Percentiles rank a stretch among this genome's conserved stretches.
Conservation (phyloP, 2,113 vertebrate genomes). For the Circaetus gallicus region DNA sequence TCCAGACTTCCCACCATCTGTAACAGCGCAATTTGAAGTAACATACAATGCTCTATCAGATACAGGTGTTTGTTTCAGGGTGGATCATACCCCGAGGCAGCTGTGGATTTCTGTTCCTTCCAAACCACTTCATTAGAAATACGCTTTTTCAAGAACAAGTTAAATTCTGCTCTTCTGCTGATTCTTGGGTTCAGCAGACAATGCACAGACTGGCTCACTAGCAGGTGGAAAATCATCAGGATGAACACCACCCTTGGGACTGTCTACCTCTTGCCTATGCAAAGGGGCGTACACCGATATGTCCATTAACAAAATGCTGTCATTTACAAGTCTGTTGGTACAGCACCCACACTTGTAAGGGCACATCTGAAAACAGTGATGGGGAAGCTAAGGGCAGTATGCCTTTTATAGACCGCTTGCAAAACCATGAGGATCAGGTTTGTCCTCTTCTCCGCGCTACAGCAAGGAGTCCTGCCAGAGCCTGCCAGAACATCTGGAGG, state of each 20-base stretch:
- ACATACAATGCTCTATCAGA: not conserved
- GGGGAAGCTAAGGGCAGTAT: not conserved
- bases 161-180: not conserved
- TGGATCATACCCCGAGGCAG: not conserved
- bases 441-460: not conserved
- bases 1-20: not conserved
- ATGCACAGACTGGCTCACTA: fast-evolving
- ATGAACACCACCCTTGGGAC: not conserved
- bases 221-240: not conserved
- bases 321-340: not conserved
- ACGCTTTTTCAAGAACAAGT: not conserved
- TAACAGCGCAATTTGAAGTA: not conserved
- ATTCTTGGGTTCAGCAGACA: not conserved
- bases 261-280: too few species aligned
- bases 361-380: fast-evolving
- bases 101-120: conserved; percentile 8
- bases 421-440: not conserved
- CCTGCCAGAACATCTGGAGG: not conserved
- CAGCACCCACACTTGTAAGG: not conserved
- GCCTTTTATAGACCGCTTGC: not conserved
- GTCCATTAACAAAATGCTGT: not conserved
- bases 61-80: not conserved
- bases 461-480: not conserved
- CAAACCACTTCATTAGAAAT: not conserved
- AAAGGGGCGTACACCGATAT: fast-evolving